Percentiles rank a stretch among this genome's conserved stretches.
These are phyloP conservation scores for Ryuthela nishihirai DNA, from an alignment of 2,888 invertebrate species.

Conservation along the genomic window DNA sequence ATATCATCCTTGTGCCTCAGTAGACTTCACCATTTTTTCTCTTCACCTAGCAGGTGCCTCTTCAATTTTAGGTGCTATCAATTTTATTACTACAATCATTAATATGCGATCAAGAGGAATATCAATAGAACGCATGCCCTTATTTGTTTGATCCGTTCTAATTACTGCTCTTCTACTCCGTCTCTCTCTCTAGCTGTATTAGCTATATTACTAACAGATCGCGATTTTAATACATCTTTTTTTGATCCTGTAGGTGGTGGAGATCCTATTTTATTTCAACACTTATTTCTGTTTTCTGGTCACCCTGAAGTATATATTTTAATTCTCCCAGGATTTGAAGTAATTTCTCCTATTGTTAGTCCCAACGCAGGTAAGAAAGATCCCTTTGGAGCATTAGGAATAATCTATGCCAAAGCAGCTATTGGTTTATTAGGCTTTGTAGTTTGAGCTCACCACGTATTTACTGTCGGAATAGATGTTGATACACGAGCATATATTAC, in stretches of 20 bases:
- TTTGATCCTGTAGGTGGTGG: constrained; percentile 74
- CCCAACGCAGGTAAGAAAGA: constrained; percentile 70
- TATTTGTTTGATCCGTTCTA: constrained; percentile 77
- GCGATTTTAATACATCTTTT: constrained; percentile 75
- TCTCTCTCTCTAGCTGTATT: constrained; percentile 68
- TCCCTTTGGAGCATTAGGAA: constrained; percentile 78
- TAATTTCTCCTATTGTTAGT: constrained; percentile 72
- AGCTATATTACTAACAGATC: constrained; percentile 72
- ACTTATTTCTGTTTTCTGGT: constrained; percentile 83
- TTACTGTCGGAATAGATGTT: constrained; percentile 76
- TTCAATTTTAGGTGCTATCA: too few species aligned
- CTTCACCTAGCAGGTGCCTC: too few species aligned
- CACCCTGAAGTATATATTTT: constrained; percentile 85
- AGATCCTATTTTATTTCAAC: constrained; percentile 75
- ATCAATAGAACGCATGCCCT: constrained; percentile 61
- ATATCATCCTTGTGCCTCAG: too few species aligned
- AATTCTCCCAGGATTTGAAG: constrained; percentile 77
- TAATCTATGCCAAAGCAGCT: constrained; percentile 73
- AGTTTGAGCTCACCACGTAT: too few species aligned
- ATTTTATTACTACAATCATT: too few species aligned
- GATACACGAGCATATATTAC: constrained; percentile 81
- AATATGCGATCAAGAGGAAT: too few species aligned
- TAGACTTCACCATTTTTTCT: too few species aligned
- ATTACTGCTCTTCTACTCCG: constrained; percentile 66
- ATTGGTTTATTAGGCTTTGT: constrained; percentile 79